Conservation (phyloP, 2,888 invertebrate genomes). For the Agonopterix alstromeriana region DNA sequence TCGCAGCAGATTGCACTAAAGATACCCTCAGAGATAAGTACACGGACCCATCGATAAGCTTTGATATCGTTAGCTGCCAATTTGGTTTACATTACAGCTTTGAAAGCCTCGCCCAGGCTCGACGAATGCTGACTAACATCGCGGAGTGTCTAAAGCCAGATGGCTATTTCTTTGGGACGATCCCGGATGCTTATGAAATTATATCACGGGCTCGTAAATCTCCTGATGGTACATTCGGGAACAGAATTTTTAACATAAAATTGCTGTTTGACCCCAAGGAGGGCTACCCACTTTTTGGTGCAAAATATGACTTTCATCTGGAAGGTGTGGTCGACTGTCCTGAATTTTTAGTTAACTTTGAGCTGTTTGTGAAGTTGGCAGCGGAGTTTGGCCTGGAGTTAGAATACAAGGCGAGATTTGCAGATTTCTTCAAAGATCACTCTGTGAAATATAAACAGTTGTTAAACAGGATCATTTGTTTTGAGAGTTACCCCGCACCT, state of each 20-base stretch:
- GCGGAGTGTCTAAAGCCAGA: constrained; percentile 92
- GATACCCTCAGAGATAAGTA: constrained; percentile 86
- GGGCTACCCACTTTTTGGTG: constrained; percentile 92
- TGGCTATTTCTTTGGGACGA: constrained; percentile 97
- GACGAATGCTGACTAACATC: constrained; percentile 94
- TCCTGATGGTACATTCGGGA: constrained; percentile 81
- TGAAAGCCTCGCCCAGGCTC: constrained; percentile 91
- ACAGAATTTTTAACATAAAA: constrained; percentile 85
- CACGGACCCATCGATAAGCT: constrained; percentile 84
- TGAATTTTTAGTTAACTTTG: constrained; percentile 97
- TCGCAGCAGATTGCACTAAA: constrained; percentile 94
- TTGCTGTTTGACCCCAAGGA: constrained; percentile 80
- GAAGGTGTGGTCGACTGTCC: constrained; percentile 99
- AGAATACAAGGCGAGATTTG: constrained; percentile 83
- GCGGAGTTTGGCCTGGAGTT: constrained; percentile 83
- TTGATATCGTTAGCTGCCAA: constrained; percentile 97
- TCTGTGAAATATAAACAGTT: constrained; percentile 63
- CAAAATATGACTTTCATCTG: constrained; percentile 95
- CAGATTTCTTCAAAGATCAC: constrained; percentile 85
- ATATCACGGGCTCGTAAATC: constrained; percentile 82
- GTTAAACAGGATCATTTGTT: constrained; percentile 85
- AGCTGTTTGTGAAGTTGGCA: constrained; percentile 85
- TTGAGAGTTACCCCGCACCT: constrained; percentile 88
- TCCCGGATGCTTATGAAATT: constrained; percentile 95
- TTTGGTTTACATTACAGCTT: constrained; percentile 99